Evolutionary conservation across 2,888 invertebrate species (phyloP), one percentile per base, ranked within the genome.

Genomic region (Omphaloscelis lunosa): DNA sequence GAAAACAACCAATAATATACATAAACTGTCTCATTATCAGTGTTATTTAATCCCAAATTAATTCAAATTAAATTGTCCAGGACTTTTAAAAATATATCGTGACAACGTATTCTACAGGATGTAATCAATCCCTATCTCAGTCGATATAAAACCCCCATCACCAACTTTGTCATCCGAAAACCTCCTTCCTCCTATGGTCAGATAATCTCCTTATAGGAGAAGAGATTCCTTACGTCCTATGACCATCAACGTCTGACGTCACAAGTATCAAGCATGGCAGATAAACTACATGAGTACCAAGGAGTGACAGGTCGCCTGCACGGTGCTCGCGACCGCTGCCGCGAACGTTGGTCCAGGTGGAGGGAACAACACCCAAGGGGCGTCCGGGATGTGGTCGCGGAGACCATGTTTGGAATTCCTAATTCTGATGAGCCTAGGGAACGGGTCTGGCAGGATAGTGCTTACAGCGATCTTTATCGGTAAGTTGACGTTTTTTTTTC

Each of bases 231-330:
- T n/a, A 20, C 20, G 4, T 51, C 34, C 20, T 56, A 81, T 76
- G 72, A 56, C 56, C 41, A 27, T 41, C 17, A 62, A 8, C n/a
- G 8, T 9, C 23, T 73, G 29, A 77, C 17, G 39, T 27, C 41
- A 48, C 41, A 27, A 59, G 23, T 48, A 20, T 59, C 11, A 61
- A 93, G 87, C 86, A 98, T 98, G 98, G 98, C 98, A 90, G 98
- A 98, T 86, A 98, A 98, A 93, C 93, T 98, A 73, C 97, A 98
- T 90, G 98, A 98, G 88, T 98, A 98, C 92, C 98, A 98, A 92
- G 98, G 98, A 0, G 94, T 97, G 72, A 93, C 97, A 2, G 98
- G 98, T 12, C 97, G 98, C 41, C 92, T 98, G 48, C 98, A 98
- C 90, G 97, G 97, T 34, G 95, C 97, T 82, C 97, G 98, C 67